Evolutionary conservation across 2,888 invertebrate species (phyloP).

Genomic region (Coelopa pilipes): DNA sequence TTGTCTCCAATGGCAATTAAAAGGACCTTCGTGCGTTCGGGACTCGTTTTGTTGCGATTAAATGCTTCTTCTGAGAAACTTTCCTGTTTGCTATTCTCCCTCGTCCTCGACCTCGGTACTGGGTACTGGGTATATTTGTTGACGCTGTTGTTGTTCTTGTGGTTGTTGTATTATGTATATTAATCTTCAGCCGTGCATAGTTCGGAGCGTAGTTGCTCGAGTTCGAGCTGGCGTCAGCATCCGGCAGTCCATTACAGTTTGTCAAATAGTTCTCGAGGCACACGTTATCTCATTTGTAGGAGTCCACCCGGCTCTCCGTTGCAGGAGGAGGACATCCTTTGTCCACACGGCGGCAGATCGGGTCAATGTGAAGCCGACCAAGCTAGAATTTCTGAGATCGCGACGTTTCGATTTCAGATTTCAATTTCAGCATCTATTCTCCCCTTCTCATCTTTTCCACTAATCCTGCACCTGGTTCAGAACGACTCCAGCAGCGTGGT

Average conservation of each 20-base stretch:
- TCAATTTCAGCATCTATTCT: no score
- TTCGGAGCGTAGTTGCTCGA: not conserved
- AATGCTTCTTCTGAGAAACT: slow-evolving; percentile 16
- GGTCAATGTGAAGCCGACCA: no score
- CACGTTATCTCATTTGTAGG: slow-evolving; percentile 5
- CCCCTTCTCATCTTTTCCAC: no score
- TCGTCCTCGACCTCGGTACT: not conserved
- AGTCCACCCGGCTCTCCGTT: not conserved
- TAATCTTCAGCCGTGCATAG: slow-evolving; percentile 9
- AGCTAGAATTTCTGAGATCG: no score
- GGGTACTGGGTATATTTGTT: not conserved
- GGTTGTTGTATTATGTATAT: not conserved
- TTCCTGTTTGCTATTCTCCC: slow-evolving; percentile 14
- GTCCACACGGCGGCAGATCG: no score
- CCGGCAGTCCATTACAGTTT: slow-evolving; percentile 13
- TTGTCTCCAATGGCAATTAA: slow-evolving; percentile 37
- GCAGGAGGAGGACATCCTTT: no score
- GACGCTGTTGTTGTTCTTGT: not conserved
- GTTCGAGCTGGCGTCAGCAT: slow-evolving; percentile 2
- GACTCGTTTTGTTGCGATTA: slow-evolving; percentile 22
- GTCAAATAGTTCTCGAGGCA: not conserved
- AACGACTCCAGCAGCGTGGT: no score
- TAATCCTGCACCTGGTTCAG: no score
- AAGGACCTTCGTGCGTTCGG: slow-evolving; percentile 7
- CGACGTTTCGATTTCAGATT: no score